These are phyloP conservation scores for Gonocerus acuteangulatus DNA, from an alignment of 2,888 invertebrate genomes.

Conservation along the genomic window DNA sequence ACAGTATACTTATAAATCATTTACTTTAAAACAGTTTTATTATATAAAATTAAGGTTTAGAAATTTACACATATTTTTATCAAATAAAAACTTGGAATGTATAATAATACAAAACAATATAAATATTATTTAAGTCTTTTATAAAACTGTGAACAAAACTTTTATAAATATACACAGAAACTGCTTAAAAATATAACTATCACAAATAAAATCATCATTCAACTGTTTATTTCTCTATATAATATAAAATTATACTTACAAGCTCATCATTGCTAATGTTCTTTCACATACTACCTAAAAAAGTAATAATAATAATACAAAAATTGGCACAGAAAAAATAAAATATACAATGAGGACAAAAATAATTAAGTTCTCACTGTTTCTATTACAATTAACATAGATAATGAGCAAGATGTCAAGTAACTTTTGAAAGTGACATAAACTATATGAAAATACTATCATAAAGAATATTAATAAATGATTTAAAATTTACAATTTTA, in stretches of 20 bases:
- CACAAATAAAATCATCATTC: background rate
- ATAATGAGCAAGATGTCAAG: no score
- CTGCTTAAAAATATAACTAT: constrained; percentile 14
- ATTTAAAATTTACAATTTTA: no score
- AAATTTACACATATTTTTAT: constrained; percentile 5
- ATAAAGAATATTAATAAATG: no score
- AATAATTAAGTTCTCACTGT: background rate
- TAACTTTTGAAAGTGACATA: no score
- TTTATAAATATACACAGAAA: constrained; percentile 12
- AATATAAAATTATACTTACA: background rate
- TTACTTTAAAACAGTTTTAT: background rate
- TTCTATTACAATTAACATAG: no score
- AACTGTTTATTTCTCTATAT: background rate
- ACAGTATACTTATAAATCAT: no score
- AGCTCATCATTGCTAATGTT: background rate
- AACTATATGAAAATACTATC: no score
- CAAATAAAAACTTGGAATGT: constrained; percentile 19
- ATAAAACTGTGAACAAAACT: constrained; percentile 19
- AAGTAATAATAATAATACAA: background rate
- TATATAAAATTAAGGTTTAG: constrained; percentile 2
- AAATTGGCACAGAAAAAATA: background rate
- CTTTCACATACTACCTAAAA: background rate
- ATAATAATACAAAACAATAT: constrained; percentile 17
- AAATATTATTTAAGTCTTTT: constrained; percentile 19
- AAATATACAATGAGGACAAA: background rate